These are phyloP conservation scores for Malurus splendens DNA, from an alignment of 2,797 vertebrate genomes.

Conservation along the genomic window DNA sequence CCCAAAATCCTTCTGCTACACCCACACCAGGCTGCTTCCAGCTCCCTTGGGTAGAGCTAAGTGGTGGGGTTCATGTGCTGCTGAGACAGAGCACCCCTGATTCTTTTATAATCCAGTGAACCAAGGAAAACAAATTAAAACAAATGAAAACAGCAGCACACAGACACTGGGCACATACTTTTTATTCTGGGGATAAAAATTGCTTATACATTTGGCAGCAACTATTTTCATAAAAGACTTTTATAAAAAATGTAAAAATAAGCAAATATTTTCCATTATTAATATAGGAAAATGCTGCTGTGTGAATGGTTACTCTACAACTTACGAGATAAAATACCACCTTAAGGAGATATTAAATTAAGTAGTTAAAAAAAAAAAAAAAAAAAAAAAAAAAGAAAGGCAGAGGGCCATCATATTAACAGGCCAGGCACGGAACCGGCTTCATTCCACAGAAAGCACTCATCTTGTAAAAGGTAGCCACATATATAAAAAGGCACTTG, in stretches of 20 bases:
- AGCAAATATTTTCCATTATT: constrained; percentile 70
- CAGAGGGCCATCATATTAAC: constrained; percentile 42
- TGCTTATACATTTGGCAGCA: constrained; percentile 61
- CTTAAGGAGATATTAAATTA: constrained; percentile 60
- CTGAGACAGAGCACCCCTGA: background rate
- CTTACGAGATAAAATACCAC: constrained; percentile 57
- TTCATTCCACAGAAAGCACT: constrained; percentile 40
- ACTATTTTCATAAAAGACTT: constrained; percentile 64
- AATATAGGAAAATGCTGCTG: constrained; percentile 69
- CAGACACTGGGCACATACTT: background rate
- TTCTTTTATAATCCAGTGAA: fast-evolving
- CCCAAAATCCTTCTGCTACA: background rate
- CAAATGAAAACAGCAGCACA: background rate
- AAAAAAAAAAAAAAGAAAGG: background rate
- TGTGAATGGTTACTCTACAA: constrained; percentile 68
- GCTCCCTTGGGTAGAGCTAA: background rate
- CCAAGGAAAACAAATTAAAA: fast-evolving
- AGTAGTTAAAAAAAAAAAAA: constrained; percentile 29
- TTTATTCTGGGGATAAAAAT: constrained; percentile 65
- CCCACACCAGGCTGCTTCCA: background rate
- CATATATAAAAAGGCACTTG: constrained; percentile 56
- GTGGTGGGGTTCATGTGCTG: fast-evolving
- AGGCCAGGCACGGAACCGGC: background rate
- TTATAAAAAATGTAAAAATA: constrained; percentile 72
- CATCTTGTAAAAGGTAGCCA: constrained; percentile 32